Evolutionary conservation across 2,113 vertebrate genomes (phyloP).

Genomic region (Pygathrix nemaeus): DNA sequence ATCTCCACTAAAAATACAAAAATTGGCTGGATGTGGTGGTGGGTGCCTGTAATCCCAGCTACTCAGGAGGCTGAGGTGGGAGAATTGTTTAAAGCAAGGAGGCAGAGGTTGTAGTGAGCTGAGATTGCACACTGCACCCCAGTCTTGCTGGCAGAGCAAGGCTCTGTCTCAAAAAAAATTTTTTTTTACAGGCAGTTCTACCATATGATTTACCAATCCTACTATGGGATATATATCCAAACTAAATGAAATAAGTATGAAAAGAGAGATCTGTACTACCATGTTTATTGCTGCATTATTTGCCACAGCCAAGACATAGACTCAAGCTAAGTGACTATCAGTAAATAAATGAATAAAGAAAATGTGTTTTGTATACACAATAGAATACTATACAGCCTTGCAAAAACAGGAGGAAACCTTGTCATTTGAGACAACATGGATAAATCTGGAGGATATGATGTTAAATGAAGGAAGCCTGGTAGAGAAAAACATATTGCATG

Average conservation of each 20-base stretch:
- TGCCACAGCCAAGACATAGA: not conserved
- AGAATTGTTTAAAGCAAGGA: too few relatives aligned
- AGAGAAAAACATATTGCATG: not conserved
- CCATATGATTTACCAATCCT: too few relatives aligned
- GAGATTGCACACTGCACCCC: too few relatives aligned
- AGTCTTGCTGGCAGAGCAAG: too few relatives aligned
- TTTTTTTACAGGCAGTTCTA: not conserved
- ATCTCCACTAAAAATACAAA: too few relatives aligned
- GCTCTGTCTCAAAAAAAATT: too few relatives aligned
- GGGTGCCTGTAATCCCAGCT: too few relatives aligned
- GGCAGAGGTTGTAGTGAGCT: too few relatives aligned
- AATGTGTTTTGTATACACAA: not conserved
- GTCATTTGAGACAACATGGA: not conserved
- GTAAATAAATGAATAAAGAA: not conserved
- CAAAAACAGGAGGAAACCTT: not conserved
- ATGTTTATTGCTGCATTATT: not conserved
- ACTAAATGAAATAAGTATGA: not conserved
- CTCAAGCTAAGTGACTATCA: not conserved
- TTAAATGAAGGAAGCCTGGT: not conserved
- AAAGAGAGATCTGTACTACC: not conserved
- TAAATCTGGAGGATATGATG: not conserved
- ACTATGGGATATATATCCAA: not conserved
- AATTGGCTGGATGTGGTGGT: too few relatives aligned
- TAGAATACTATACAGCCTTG: not conserved
- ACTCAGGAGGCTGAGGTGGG: too few relatives aligned